A percentile compares a stretch with the other conserved stretches of the same genome.
phyloP scores from a whole-genome alignment of 2,888 invertebrate genomes.

The Ormyrus thymus region DNA sequence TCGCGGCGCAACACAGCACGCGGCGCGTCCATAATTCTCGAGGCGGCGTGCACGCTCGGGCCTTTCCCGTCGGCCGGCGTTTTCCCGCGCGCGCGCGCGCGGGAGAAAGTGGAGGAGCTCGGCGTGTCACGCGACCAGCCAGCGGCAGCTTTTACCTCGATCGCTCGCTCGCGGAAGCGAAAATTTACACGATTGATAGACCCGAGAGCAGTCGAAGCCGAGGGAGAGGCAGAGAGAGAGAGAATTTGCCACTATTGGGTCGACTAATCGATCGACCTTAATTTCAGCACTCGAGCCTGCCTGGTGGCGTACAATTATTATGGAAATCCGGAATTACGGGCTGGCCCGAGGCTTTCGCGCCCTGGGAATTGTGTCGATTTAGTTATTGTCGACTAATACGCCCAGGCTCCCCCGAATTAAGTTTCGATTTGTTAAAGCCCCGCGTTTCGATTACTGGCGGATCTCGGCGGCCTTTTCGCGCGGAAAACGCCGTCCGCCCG shows the following conservation, averaged over 20 bases:
- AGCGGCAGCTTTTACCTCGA: neutral
- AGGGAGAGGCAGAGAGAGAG: neutral
- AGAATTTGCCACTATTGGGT: slow-evolving; percentile 29
- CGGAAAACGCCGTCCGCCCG: too few relatives aligned
- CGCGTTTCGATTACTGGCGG: too few relatives aligned
- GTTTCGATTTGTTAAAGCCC: slow-evolving; percentile 8
- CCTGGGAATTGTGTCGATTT: slow-evolving; percentile 39
- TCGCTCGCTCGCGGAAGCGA: neutral
- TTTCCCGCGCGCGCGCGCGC: too few relatives aligned
- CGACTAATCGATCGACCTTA: slow-evolving; percentile 52
- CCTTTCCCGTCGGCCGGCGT: too few relatives aligned
- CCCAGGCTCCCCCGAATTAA: neutral
- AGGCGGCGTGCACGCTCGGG: too few relatives aligned
- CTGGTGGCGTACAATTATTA: slow-evolving; percentile 41
- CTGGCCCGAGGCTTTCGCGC: slow-evolving; percentile 20
- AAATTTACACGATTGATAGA: slow-evolving; percentile 31
- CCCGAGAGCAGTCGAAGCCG: too few relatives aligned
- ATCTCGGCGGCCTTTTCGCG: too few relatives aligned
- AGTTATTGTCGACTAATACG: slow-evolving; percentile 44
- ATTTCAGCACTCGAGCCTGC: slow-evolving; percentile 38
- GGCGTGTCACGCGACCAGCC: too few relatives aligned
- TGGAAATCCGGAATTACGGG: slow-evolving; percentile 48
- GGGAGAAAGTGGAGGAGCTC: too few relatives aligned
- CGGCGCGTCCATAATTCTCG: too few relatives aligned
- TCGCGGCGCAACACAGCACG: too few relatives aligned